Conservation (phyloP, 2,797 vertebrate genomes). For the Betta splendens region DNA sequence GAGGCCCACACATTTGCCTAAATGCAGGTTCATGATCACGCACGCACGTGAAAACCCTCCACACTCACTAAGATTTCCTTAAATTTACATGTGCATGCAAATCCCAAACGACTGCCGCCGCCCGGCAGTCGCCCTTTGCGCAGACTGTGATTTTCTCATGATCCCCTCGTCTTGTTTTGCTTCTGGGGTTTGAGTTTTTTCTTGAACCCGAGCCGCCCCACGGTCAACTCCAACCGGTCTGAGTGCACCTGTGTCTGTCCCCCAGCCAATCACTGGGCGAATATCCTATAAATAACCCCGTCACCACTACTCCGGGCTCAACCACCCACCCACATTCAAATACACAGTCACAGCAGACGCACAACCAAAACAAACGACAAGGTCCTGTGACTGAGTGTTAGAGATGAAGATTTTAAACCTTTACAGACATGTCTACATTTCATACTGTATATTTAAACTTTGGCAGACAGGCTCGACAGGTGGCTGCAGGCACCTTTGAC, state of each 20-base stretch:
- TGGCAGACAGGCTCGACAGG: not conserved
- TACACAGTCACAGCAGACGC: conserved; percentile 33
- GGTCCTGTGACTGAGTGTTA: conserved; percentile 30
- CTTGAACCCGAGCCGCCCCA: conserved; percentile 52
- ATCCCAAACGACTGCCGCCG: conserved; percentile 43
- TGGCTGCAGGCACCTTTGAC: conserved; percentile 8
- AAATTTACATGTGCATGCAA: conserved; percentile 61
- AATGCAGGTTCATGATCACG: conserved; percentile 1
- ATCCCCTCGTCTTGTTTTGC: conserved; percentile 7
- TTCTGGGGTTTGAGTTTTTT: conserved; percentile 25
- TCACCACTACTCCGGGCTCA: conserved; percentile 64
- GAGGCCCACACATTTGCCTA: conserved; percentile 21
- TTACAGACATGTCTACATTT: not conserved
- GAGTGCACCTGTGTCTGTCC: conserved; percentile 72
- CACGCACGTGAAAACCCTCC: not conserved
- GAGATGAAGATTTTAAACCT: not conserved
- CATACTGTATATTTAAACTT: not conserved
- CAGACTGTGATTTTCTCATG: not conserved
- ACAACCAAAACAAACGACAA: conserved; percentile 24
- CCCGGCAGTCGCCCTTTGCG: conserved; percentile 10
- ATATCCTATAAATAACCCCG: conserved; percentile 80
- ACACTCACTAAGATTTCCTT: conserved; percentile 36
- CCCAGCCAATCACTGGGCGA: conserved; percentile 79
- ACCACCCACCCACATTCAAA: conserved; percentile 42
- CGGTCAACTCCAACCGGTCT: conserved; percentile 59